phyloP scores from a whole-genome alignment of 2,113 vertebrate genomes.

The Hassar affinis region DNA sequence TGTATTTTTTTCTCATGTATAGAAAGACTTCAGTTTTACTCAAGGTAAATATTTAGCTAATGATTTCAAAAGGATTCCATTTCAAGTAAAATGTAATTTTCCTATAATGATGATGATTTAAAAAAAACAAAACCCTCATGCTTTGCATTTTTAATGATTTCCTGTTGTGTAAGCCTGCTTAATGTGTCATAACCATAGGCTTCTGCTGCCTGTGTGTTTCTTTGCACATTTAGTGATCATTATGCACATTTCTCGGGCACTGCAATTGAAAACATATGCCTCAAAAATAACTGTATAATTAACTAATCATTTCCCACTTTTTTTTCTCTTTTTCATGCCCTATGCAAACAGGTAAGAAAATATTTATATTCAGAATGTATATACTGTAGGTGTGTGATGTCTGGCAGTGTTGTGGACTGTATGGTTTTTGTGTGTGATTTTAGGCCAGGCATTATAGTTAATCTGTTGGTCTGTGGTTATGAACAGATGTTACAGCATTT shows the following conservation, averaged over 20 bases:
- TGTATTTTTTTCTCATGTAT: background rate
- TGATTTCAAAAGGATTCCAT: background rate
- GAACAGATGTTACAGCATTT: slow-evolving; percentile 6
- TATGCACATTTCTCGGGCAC: slow-evolving; percentile 40
- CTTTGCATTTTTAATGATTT: slow-evolving; percentile 41
- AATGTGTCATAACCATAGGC: slow-evolving; percentile 47
- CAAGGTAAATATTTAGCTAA: background rate
- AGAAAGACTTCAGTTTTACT: background rate
- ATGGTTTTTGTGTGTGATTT: background rate
- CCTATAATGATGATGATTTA: slow-evolving; percentile 1
- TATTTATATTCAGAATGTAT: slow-evolving; percentile 53
- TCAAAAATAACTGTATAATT: slow-evolving; percentile 51
- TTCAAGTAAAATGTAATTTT: background rate
- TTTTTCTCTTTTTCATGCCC: slow-evolving; percentile 44
- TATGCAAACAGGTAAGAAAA: slow-evolving; percentile 57
- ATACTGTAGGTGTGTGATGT: background rate
- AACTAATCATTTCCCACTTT: slow-evolving; percentile 58
- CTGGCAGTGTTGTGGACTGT: background rate
- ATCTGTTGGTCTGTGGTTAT: background rate
- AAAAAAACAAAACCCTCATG: slow-evolving; percentile 14
- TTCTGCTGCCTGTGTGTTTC: slow-evolving; percentile 42
- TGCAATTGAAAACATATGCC: slow-evolving; percentile 40
- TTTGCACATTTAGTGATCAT: slow-evolving; percentile 40
- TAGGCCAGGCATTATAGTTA: background rate
- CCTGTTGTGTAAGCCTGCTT: slow-evolving; percentile 42